A percentile compares a stretch with the other conserved stretches of the same genome.
phyloP scores from a whole-genome alignment of 2,113 vertebrate genomes.

The Struthio camelus region DNA sequence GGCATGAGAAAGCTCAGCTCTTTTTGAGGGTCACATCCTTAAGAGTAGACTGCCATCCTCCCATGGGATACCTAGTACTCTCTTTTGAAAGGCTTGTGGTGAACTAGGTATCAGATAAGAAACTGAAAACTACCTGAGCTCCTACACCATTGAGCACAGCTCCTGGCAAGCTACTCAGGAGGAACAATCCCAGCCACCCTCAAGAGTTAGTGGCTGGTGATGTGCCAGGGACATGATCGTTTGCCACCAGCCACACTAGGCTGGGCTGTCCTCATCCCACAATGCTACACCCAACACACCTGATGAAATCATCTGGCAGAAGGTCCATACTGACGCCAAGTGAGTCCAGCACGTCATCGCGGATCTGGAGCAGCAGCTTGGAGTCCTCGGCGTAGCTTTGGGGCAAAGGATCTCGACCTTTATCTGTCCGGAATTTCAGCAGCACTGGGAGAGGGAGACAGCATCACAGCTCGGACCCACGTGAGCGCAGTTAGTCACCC shows the following conservation, averaged over 20 bases:
- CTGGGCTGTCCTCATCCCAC: neutral
- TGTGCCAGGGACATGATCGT: too few species aligned
- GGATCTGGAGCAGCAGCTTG: conserved; percentile 80
- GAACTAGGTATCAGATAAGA: too few species aligned
- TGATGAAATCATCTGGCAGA: conserved; percentile 84
- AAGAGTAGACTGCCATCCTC: too few species aligned
- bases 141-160: neutral
- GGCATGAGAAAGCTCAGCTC: too few species aligned
- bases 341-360: conserved; percentile 80
- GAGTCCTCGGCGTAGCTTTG: conserved; percentile 77
- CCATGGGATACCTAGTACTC: too few species aligned
- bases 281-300: conserved; percentile 63
- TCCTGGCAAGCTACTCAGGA: too few species aligned
- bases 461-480: neutral
- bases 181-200: too few species aligned
- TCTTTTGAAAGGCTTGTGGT: too few species aligned
- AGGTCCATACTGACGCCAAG: conserved; percentile 75
- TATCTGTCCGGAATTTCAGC: conserved; percentile 88
- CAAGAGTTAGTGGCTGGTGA: too few species aligned
- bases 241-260: too few species aligned
- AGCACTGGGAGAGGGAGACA: conserved; percentile 76
- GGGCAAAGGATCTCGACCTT: conserved; percentile 84
- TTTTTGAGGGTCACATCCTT: too few species aligned
- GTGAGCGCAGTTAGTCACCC: neutral
- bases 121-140: neutral